Conservation (phyloP, 1,140 invertebrate genomes). For the Heliconius congener region DNA sequence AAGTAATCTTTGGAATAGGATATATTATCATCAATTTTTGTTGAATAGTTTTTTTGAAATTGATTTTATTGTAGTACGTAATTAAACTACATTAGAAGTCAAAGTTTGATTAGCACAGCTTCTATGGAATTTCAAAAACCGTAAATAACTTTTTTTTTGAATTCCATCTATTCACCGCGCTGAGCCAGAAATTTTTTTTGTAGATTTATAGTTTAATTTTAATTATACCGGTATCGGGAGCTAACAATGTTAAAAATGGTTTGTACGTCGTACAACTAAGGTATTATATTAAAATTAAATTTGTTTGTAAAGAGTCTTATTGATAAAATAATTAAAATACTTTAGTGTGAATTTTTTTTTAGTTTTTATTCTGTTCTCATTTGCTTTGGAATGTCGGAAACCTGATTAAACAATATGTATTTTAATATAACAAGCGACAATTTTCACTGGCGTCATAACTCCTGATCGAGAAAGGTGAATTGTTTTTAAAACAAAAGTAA, state of each 20-base stretch:
- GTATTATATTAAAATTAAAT: too few species aligned
- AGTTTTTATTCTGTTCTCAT: too few species aligned
- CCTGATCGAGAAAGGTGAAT: background rate
- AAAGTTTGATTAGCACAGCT: background rate
- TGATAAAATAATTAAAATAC: too few species aligned
- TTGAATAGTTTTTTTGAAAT: background rate
- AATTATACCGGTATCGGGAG: background rate
- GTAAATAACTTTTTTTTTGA: too few species aligned
- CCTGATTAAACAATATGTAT: too few species aligned
- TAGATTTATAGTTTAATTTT: background rate
- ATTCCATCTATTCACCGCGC: too few species aligned
- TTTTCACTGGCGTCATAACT: background rate
- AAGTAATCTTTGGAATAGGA: background rate
- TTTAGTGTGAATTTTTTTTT: too few species aligned
- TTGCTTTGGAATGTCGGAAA: too few species aligned
- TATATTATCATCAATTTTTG: background rate
- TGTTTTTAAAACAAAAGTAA: slow-evolving; percentile 15
- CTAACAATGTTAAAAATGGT: background rate
- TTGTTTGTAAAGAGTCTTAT: too few species aligned
- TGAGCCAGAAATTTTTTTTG: background rate
- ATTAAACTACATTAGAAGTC: background rate
- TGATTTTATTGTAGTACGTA: background rate
- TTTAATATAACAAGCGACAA: background rate
- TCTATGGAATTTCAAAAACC: background rate
- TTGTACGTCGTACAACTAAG: background rate